Base-by-base conservation (phyloP, 2,113 vertebrate genomes). In the Stercorarius parasiticus region DNA sequence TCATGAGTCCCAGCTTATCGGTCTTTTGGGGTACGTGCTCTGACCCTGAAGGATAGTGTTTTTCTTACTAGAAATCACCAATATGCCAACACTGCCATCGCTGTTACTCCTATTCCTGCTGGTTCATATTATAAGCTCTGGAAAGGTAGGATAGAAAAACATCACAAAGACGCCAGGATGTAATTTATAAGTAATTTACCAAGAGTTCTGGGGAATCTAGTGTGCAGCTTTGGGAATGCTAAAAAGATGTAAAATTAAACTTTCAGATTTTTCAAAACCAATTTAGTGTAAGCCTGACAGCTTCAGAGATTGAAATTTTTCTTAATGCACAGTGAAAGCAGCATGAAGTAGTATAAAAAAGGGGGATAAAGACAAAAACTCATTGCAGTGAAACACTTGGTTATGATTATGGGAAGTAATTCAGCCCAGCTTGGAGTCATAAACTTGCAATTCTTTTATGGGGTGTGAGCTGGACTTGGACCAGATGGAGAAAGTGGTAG, bases 401-500 rank as follows among this genome's bases (percentile, higher is more conserved):
- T 95, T 96, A 88, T 95, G 93, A 92, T 97, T 97, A 96, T 83
- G 74, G 49, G 45, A 83, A 93, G 78, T 96, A 95, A 97, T 94
- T 94, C 92, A 96, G 78, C 87, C 85, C 96, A 96, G 92, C 90
- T 93, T 96, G 92, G 82, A 90, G 74, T 92, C 74, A 93, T 96
- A 96, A 97, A 96, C 84, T 96, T 90, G 79, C 85, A 95, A 1
- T 86, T 94, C 82, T 96, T 96, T 97, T 96, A 96, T 92, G 82
- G 87, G 71, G 82, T 97, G 96, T 93, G 93, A 96, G 93, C 85
- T 96, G 93, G 93, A 69, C 84, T 95, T 72, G 78, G 78, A 94
- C 43, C 96, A 96, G 95, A 86, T 58, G 84, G 90, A 92, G 91
- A 96, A 96, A 93, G 84, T 87, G 82, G 70, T 69, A 87, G 81